Evolutionary conservation across 2,888 invertebrate species (phyloP).

Genomic region (Mimachlamys varia): DNA sequence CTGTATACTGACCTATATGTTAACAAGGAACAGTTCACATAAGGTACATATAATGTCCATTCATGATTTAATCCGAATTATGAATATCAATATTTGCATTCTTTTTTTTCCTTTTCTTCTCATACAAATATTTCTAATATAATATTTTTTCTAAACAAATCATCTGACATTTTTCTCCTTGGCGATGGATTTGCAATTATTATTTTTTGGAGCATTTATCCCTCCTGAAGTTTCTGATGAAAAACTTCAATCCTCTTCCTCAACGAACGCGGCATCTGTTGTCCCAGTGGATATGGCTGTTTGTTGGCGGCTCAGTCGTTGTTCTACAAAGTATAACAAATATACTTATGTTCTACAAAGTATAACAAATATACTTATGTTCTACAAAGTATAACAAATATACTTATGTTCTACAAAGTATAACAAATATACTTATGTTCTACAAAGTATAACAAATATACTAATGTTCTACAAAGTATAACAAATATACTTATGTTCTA

Average conservation of each 20-base stretch:
- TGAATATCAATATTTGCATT: not conserved
- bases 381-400: too few relatives aligned
- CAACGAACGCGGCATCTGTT: slow-evolving; percentile 56
- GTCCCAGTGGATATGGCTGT: slow-evolving; percentile 70
- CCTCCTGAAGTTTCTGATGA: not conserved
- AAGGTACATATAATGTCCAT: not conserved
- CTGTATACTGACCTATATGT: too few relatives aligned
- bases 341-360: too few relatives aligned
- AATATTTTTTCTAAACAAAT: too few relatives aligned
- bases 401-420: too few relatives aligned
- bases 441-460: too few relatives aligned
- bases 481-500: too few relatives aligned
- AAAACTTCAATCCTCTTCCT: not conserved
- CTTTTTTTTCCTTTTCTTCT: too few relatives aligned
- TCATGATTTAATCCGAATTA: not conserved
- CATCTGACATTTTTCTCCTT: not conserved
- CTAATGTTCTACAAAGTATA: too few relatives aligned
- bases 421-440: too few relatives aligned
- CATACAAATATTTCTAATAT: too few relatives aligned
- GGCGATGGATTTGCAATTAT: not conserved
- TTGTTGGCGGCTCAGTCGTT: slow-evolving; percentile 66
- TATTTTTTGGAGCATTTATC: not conserved
- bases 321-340: slow-evolving; percentile 57
- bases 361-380: not conserved
- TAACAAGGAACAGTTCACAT: too few relatives aligned